These are phyloP conservation scores for Hippopotamus amphibius DNA, from an alignment of 2,113 vertebrate species.

Conservation along the genomic window DNA sequence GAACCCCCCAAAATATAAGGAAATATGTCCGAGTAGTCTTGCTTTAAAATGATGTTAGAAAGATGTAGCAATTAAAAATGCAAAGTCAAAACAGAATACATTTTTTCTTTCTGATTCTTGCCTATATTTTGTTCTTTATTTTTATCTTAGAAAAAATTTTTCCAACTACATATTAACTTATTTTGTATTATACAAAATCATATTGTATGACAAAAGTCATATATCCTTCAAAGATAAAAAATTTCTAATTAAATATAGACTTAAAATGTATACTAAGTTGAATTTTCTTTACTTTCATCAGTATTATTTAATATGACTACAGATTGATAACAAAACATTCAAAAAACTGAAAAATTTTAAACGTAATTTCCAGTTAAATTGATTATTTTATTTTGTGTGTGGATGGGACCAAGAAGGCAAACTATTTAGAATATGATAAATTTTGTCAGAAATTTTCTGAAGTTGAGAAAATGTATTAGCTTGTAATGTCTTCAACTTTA, in stretches of 20 bases:
- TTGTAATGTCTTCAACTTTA: background rate
- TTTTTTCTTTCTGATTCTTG: slow-evolving; percentile 2
- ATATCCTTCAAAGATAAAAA: background rate
- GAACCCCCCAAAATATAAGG: background rate
- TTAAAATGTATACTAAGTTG: slow-evolving; percentile 38
- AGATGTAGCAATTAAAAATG: background rate
- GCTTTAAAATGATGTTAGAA: background rate
- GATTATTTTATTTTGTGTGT: slow-evolving; percentile 16
- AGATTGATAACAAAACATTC: background rate
- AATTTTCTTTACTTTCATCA: background rate
- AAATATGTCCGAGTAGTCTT: background rate
- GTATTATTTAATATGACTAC: slow-evolving; percentile 8
- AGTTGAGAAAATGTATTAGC: slow-evolving; percentile 28
- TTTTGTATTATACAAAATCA: background rate
- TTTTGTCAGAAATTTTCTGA: slow-evolving; percentile 39
- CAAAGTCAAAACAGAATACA: background rate
- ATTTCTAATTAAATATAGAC: background rate
- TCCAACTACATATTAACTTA: background rate
- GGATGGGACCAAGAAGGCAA: background rate
- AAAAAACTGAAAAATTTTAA: background rate
- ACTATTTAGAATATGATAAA: background rate
- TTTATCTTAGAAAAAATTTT: slow-evolving; percentile 22
- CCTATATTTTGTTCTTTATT: background rate
- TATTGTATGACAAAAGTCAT: slow-evolving; percentile 20
- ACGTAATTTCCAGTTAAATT: background rate